A percentile compares a stretch with the other conserved stretches of the same genome.
Conservation (phyloP, 2,113 vertebrate genomes). For the Enhydra lutris region DNA sequence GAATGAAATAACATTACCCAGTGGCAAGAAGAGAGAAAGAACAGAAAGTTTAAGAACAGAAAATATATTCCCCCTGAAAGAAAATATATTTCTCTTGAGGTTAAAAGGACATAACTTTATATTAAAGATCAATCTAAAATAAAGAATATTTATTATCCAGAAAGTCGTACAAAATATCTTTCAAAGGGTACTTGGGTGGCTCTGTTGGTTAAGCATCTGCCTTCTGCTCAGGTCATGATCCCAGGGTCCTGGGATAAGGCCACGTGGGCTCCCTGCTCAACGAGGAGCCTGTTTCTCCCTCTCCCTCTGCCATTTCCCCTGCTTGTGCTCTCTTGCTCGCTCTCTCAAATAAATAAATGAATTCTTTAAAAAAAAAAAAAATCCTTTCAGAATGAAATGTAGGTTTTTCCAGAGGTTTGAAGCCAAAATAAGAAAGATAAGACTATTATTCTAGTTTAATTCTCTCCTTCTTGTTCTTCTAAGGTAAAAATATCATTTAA, state of each 20-base stretch:
- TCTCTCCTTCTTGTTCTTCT: neutral
- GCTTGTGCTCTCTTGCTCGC: neutral
- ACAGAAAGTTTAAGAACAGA: slow-evolving; percentile 35
- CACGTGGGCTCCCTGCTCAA: neutral
- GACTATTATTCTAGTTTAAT: neutral
- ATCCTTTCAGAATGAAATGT: neutral
- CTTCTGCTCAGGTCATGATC: neutral
- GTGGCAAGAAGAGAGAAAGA: neutral
- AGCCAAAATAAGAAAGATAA: slow-evolving; percentile 10
- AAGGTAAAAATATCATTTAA: neutral
- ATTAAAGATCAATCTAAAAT: neutral
- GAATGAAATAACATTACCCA: neutral
- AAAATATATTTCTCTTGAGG: neutral
- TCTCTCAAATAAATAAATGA: neutral
- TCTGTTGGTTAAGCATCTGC: neutral
- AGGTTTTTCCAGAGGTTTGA: neutral
- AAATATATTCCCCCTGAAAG: neutral
- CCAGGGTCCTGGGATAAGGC: neutral
- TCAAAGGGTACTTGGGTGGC: neutral
- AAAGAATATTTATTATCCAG: neutral
- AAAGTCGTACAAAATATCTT: neutral
- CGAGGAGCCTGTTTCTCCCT: neutral
- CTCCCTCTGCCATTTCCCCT: neutral
- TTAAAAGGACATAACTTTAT: neutral
- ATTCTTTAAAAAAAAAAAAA: neutral